Evolutionary conservation across 1,140 invertebrate species (phyloP).

Genomic region (Penaeus indicus): DNA sequence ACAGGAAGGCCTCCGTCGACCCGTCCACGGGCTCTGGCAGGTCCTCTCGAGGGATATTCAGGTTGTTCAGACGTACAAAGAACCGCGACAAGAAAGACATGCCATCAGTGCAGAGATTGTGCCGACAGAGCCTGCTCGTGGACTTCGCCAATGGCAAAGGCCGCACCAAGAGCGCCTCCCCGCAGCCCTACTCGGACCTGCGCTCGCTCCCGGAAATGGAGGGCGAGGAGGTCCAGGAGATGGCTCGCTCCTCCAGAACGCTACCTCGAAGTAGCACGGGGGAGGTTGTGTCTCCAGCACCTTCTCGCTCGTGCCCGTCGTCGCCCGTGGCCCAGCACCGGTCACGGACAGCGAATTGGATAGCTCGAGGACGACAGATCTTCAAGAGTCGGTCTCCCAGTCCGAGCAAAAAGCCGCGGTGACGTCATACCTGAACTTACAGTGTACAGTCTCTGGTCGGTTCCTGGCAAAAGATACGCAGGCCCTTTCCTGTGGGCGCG

Average conservation of each 20-base stretch:
- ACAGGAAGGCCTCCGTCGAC: conserved; percentile 43
- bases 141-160: conserved; percentile 52
- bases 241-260: conserved; percentile 47
- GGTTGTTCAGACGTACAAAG: conserved; percentile 42
- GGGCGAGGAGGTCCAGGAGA: conserved; percentile 32
- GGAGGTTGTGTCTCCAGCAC: conserved; percentile 26
- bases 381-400: conserved; percentile 57
- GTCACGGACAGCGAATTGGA: conserved; percentile 51
- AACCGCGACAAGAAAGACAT: conserved; percentile 54
- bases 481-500: not conserved
- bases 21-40: conserved; percentile 20
- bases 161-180: conserved; percentile 57
- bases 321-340: conserved; percentile 53
- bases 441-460: too few species aligned
- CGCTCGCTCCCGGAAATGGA: conserved; percentile 38
- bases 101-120: conserved; percentile 55
- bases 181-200: conserved; percentile 40
- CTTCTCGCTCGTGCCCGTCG: conserved; percentile 56
- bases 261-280: conserved; percentile 35
- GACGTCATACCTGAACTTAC: conserved; percentile 2
- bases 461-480: not conserved
- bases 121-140: conserved; percentile 54
- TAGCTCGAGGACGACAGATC: conserved; percentile 49
- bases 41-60: conserved; percentile 49
- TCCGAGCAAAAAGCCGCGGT: conserved; percentile 49